These are phyloP conservation scores for Colaptes auratus DNA, from an alignment of 2,113 vertebrate species.

Conservation along the genomic window DNA sequence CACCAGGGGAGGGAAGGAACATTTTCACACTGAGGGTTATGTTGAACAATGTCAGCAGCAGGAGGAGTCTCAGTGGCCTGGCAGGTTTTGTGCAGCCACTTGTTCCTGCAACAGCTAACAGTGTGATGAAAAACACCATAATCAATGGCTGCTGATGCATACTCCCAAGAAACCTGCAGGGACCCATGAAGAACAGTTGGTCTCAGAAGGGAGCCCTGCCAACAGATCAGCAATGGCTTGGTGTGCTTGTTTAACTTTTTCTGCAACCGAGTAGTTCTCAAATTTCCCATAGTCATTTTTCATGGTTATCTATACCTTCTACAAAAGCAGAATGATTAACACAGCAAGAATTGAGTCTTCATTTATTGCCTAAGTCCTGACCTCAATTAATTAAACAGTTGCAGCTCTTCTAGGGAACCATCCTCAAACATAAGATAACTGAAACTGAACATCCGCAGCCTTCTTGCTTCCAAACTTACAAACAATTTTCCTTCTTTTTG, in stretches of 20 bases:
- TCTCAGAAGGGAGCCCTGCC: not conserved
- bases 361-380: not conserved
- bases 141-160: not conserved
- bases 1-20: not conserved
- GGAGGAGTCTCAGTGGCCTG: not conserved
- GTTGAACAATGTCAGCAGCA: not conserved
- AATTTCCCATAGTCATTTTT: not conserved
- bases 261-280: not conserved
- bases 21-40: rapidly evolving
- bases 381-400: not conserved
- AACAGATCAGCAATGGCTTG: not conserved
- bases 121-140: not conserved
- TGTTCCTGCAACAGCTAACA: not conserved
- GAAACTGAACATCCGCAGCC: not conserved
- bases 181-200: not conserved
- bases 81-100: not conserved
- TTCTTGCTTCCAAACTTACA: not conserved
- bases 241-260: not conserved
- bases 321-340: not conserved
- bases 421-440: not conserved
- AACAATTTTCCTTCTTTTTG: not conserved
- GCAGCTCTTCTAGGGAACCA: not conserved
- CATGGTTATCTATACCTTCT: not conserved
- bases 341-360: not conserved
- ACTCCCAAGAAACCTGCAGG: not conserved